phyloP scores from a whole-genome alignment of 1,140 invertebrate species.

The Arctopsyche grandis region DNA sequence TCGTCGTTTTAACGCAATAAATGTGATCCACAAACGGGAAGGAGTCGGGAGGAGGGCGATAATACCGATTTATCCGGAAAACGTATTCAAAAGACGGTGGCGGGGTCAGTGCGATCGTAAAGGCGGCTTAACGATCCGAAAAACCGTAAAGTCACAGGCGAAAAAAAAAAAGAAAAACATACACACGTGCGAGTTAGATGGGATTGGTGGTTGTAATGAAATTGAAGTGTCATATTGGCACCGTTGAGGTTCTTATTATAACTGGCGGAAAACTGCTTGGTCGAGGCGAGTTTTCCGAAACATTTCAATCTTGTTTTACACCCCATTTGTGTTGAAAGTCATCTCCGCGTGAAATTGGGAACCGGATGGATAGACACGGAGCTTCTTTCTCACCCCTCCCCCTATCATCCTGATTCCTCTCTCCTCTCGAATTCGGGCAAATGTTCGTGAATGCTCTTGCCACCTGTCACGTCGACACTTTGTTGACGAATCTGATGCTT shows the following conservation, averaged over 20 bases:
- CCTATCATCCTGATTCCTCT: neutral
- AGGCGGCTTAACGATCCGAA: neutral
- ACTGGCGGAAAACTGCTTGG: too few species aligned
- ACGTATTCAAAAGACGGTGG: neutral
- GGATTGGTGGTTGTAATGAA: too few species aligned
- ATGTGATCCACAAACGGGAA: constrained; percentile 1
- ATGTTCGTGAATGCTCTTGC: neutral
- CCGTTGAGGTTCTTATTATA: too few species aligned
- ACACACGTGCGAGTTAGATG: too few species aligned
- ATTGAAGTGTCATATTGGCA: too few species aligned
- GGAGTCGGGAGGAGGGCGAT: neutral
- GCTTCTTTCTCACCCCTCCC: neutral
- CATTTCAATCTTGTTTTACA: constrained; percentile 54
- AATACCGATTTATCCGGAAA: neutral
- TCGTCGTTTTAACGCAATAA: constrained; percentile 9
- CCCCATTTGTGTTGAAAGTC: constrained; percentile 51
- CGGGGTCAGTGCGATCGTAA: neutral
- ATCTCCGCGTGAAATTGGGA: constrained; percentile 52
- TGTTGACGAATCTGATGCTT: neutral
- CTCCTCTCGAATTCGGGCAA: neutral
- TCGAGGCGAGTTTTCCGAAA: constrained; percentile 44
- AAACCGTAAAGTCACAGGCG: neutral
- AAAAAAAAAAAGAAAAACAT: too few species aligned
- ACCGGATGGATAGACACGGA: constrained; percentile 28
- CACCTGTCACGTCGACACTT: neutral